Base-by-base conservation (phyloP, 1,140 invertebrate genomes). In the Daktulosphaira vitifoliae region DNA sequence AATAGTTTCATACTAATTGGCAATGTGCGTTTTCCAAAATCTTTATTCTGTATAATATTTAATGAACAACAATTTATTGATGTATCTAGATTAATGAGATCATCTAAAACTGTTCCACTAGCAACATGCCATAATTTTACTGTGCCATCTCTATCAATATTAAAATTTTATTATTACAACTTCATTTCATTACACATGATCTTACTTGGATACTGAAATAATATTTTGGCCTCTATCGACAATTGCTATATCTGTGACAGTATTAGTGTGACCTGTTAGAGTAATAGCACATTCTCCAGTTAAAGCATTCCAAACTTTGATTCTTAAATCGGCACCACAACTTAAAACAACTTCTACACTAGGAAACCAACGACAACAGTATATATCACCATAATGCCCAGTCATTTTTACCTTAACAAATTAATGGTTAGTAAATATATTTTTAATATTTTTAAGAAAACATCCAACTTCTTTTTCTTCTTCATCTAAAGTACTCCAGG, bases 181-280 rank as follows among this genome's bases (percentile, higher is more conserved):
- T 6, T 6, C 11, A 33, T 33, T 48, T 48, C 5, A 48, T 22
- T 8, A 13, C 5, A 65, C 37, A 71, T n/a, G n/a, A n/a, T n/a
- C 70, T 71, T 72, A 78, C 77, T 80, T 84, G 70, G 84, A 83
- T 38, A 84, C 84, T 42, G 86, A 85, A 22, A 89, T 74, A 23
- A 89, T 74, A 76, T 88, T 88, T 66, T 81, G 78, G 67, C 87
- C 87, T 68, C 78, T 78, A n/a, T 86, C 86, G 64, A 89, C 76
- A 70, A 88, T 81, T 26, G 74, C 78, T 54, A 83, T 73, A 73
- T 87, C 86, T 42, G 77, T 77, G 2, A 89, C 75, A 65, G 83
- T 79, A 79, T 76, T 81, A 59, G 71, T 81, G 70, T 89, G 86
- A 1, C 86, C 86, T 68, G 72, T 78, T 5, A 88, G 72, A 15